Base-by-base conservation (phyloP, 30 jellyfish, hydroid and myxozoan species). In the Pelagia noctiluca region DNA sequence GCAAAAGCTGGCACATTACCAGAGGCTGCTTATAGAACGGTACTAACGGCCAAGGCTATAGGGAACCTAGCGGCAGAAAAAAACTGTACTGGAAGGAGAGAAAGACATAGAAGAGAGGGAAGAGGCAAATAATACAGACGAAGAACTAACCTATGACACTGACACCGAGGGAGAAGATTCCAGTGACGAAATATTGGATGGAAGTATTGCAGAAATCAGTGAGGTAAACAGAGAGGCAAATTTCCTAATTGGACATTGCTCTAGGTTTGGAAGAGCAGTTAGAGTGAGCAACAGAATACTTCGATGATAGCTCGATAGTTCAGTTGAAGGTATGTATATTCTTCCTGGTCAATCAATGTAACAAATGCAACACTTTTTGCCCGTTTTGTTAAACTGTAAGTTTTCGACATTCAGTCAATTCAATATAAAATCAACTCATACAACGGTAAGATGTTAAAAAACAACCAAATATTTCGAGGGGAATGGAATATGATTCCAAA, bases 1-100 rank as follows among this genome's bases (percentile, higher is more conserved):
- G 75, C 83, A 36, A 71, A 48, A 12, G 83, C 83, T 36, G 83
- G 83, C 18, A 74, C 86, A 3, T 34, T 74, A 0, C 86, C 86
- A 46, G 86, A 74, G 32, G 75, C 73, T 23, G 86, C 78, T 72
- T 72, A 48, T 75, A n/a, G 1, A 7, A 13, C 12, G 49, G 77
- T 2, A 13, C 32, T n/a, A n/a, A n/a, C n/a, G n/a, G n/a, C n/a
- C n/a, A n/a, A n/a, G n/a, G n/a, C n/a, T n/a, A n/a, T n/a, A n/a
- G n/a, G n/a, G n/a, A n/a, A n/a, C n/a, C n/a, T n/a, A n/a, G n/a
- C n/a, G n/a, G n/a, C n/a, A n/a, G n/a, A n/a, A n/a, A n/a, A n/a
- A n/a, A n/a, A n/a, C n/a, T n/a, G n/a, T 38, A 13, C 38, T 19
- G 32, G 77, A 16, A 24, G 7, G 33, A 28, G 11, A 24, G 25